Evolutionary conservation across 2,113 vertebrate species (phyloP).

Genomic region (Corythoichthys intestinalis): DNA sequence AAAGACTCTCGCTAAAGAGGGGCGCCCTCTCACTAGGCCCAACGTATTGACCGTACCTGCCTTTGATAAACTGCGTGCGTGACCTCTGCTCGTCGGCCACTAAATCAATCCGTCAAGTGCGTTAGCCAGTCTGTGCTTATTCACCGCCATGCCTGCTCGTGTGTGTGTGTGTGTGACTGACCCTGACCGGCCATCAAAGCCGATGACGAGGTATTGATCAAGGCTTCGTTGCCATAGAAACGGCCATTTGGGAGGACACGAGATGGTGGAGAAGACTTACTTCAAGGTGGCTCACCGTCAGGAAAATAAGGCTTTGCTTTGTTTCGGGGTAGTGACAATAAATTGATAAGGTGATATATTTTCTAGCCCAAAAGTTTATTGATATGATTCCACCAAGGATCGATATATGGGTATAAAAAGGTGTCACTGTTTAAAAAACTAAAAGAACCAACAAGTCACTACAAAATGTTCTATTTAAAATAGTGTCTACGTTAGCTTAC

Average conservation of each 20-base stretch:
- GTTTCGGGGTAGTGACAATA: too few species aligned
- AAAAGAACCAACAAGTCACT: too few species aligned
- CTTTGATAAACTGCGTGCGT: slow-evolving; percentile 63
- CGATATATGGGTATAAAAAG: too few species aligned
- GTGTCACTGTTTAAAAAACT: too few species aligned
- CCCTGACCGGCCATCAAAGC: slow-evolving; percentile 69
- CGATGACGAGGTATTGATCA: slow-evolving; percentile 71
- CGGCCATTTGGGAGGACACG: slow-evolving; percentile 64
- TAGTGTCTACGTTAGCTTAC: too few species aligned
- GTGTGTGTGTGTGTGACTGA: slow-evolving; percentile 32
- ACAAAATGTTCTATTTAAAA: too few species aligned
- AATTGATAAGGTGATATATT: too few species aligned
- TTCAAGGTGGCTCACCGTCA: slow-evolving; percentile 56
- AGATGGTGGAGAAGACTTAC: slow-evolving; percentile 60
- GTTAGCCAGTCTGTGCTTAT: slow-evolving; percentile 59
- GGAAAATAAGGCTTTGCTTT: not conserved
- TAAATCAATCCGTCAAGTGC: slow-evolving; percentile 66
- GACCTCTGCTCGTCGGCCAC: slow-evolving; percentile 46
- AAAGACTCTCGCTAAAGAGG: slow-evolving; percentile 44
- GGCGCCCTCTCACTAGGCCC: slow-evolving; percentile 50
- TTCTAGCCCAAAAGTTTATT: too few species aligned
- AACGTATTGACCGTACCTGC: slow-evolving; percentile 46
- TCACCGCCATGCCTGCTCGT: slow-evolving; percentile 59
- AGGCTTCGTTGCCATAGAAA: slow-evolving; percentile 64
- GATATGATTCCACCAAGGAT: too few species aligned